These are phyloP conservation scores for Crotalus helleri DNA, from an alignment of 2,113 vertebrate genomes.

Conservation along the genomic window DNA sequence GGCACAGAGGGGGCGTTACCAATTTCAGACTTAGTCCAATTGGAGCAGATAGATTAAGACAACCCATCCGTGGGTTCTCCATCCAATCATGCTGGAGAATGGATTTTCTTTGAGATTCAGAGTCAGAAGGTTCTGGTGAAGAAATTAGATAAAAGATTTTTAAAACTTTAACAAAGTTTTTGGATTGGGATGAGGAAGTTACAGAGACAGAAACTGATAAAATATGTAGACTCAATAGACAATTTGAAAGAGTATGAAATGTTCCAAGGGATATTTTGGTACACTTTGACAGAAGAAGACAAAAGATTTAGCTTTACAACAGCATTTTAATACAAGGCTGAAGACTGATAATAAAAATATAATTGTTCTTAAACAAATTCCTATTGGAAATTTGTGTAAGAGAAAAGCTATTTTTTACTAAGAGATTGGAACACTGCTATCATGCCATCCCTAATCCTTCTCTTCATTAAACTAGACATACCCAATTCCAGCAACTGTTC, in stretches of 20 bases:
- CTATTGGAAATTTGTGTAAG: neutral
- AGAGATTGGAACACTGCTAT: neutral
- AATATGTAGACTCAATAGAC: neutral
- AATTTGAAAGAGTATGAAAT: neutral
- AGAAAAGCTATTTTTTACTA: neutral
- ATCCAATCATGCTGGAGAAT: no score
- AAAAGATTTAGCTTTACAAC: neutral
- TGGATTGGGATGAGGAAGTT: neutral
- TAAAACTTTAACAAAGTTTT: neutral
- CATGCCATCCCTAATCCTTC: no score
- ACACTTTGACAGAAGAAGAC: neutral
- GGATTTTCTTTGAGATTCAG: neutral
- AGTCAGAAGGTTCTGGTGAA: neutral
- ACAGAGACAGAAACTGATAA: neutral
- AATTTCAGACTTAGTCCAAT: no score
- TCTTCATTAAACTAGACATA: no score
- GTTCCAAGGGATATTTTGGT: neutral
- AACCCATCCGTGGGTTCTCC: no score
- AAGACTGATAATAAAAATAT: neutral
- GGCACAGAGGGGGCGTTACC: no score
- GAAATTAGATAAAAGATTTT: neutral
- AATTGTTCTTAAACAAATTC: neutral
- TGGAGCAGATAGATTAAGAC: no score
- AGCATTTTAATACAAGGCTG: neutral
- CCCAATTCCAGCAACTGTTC: no score